Percentiles rank a stretch among this genome's conserved stretches.
Evolutionary conservation across 2,797 vertebrate genomes (phyloP).

Genomic region (Oryzias sinensis): DNA sequence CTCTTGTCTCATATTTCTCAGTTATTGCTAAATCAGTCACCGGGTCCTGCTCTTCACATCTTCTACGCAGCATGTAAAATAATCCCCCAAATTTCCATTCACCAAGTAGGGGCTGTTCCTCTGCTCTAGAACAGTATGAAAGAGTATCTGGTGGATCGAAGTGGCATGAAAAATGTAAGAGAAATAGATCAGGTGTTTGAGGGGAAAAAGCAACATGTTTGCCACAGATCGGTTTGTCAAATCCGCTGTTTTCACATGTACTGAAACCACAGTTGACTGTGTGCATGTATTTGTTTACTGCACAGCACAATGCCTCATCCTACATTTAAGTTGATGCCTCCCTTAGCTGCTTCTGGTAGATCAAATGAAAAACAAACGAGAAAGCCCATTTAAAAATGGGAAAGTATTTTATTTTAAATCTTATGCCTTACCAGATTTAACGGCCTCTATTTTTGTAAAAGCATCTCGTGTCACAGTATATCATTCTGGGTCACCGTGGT

Average conservation of each 20-base stretch:
- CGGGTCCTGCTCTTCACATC: slow-evolving; percentile 77
- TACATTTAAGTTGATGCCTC: background rate
- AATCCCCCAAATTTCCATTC: slow-evolving; percentile 78
- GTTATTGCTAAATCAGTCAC: slow-evolving; percentile 83
- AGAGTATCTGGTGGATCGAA: slow-evolving; percentile 74
- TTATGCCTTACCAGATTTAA: slow-evolving; percentile 36
- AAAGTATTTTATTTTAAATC: slow-evolving; percentile 14
- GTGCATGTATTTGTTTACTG: slow-evolving; percentile 7
- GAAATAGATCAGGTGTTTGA: slow-evolving; percentile 73
- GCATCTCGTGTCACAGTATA: slow-evolving; percentile 57
- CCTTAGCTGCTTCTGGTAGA: background rate
- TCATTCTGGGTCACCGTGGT: slow-evolving; percentile 37
- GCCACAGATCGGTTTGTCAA: slow-evolving; percentile 46
- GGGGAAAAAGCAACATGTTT: slow-evolving; percentile 71
- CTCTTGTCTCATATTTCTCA: slow-evolving; percentile 79
- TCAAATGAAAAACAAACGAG: slow-evolving; percentile 1
- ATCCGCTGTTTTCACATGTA: slow-evolving; percentile 56
- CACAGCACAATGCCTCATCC: background rate
- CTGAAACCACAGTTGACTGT: slow-evolving; percentile 43
- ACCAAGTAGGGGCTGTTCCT: slow-evolving; percentile 67
- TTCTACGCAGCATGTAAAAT: slow-evolving; percentile 79
- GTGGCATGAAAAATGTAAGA: slow-evolving; percentile 77
- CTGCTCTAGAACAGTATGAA: slow-evolving; percentile 69
- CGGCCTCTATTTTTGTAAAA: slow-evolving; percentile 52
- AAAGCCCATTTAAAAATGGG: slow-evolving; percentile 6